Evolutionary conservation across 2,888 invertebrate species (phyloP).

Genomic region (Arrhopalites spinosus): DNA sequence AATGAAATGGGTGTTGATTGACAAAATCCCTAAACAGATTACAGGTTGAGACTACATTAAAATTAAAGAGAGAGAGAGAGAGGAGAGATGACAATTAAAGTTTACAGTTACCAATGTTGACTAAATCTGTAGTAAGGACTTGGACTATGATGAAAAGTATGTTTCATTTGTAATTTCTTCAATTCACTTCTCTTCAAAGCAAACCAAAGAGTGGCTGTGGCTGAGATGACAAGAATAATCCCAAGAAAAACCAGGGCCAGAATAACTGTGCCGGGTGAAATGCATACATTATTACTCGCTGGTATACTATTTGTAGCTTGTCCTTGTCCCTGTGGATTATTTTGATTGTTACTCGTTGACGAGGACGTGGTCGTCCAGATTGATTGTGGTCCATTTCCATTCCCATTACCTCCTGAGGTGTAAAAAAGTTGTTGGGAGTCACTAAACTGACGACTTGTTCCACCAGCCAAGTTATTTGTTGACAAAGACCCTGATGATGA

Average conservation of each 20-base stretch:
- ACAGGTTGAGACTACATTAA: too few relatives aligned
- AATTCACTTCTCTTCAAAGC: conserved; percentile 54
- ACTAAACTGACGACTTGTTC: conserved; percentile 46
- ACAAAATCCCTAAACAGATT: too few relatives aligned
- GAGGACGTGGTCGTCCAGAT: neutral
- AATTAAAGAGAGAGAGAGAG: neutral
- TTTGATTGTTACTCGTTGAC: conserved; percentile 10
- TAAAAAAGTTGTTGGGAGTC: conserved; percentile 40
- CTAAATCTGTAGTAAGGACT: conserved; percentile 55
- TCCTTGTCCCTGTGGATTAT: neutral
- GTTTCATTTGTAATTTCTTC: conserved; percentile 44
- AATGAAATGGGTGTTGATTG: too few relatives aligned
- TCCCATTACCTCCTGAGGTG: neutral
- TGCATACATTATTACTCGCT: conserved; percentile 44
- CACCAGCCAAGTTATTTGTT: too few relatives aligned
- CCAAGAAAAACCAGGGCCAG: conserved; percentile 52
- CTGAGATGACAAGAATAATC: conserved; percentile 54
- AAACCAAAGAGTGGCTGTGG: conserved; percentile 55
- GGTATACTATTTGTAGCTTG: too few relatives aligned
- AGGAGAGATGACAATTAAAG: neutral
- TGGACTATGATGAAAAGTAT: conserved; percentile 24
- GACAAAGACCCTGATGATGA: conserved; percentile 30
- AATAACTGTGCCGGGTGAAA: conserved; percentile 55
- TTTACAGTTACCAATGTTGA: conserved; percentile 50
- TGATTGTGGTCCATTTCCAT: conserved; percentile 18